Evolutionary conservation across 2,888 invertebrate species (phyloP).

Genomic region (Papilio gigon): DNA sequence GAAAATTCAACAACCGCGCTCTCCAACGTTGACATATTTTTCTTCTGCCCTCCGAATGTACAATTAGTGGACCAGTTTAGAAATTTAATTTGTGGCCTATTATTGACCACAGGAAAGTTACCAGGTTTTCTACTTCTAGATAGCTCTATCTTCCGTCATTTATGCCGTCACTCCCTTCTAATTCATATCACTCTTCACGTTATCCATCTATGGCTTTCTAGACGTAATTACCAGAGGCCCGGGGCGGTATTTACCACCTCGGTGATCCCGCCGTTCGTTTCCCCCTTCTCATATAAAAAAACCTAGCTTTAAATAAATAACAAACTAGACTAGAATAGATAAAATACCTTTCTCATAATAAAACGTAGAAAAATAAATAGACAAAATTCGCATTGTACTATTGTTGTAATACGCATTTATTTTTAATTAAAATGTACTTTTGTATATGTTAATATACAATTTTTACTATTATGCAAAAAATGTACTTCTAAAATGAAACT

Average conservation of each 20-base stretch:
- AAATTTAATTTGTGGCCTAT: not conserved
- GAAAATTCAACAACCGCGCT: constrained; percentile 39
- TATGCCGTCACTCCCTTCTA: too few species aligned
- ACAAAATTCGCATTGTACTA: not conserved
- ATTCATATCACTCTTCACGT: too few species aligned
- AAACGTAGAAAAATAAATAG: not conserved
- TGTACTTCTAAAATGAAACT: constrained; percentile 5
- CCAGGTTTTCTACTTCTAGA: too few species aligned
- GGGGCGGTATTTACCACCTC: too few species aligned
- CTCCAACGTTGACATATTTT: constrained; percentile 32
- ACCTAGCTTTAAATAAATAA: too few species aligned
- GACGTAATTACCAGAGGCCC: too few species aligned
- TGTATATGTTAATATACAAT: not conserved
- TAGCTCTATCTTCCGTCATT: too few species aligned
- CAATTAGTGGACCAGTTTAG: constrained; percentile 11
- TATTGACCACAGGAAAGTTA: not conserved
- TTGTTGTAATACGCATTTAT: not conserved
- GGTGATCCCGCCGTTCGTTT: too few species aligned
- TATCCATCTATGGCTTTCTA: too few species aligned
- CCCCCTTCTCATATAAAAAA: too few species aligned
- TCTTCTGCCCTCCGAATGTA: not conserved
- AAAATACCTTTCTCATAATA: not conserved
- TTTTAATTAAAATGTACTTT: not conserved
- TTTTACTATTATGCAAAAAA: not conserved
- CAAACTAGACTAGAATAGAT: too few species aligned